Percentiles rank a stretch among this genome's conserved stretches.
These are phyloP conservation scores for Forbesichthys agassizii DNA, from an alignment of 2,113 vertebrate species.

Conservation along the genomic window DNA sequence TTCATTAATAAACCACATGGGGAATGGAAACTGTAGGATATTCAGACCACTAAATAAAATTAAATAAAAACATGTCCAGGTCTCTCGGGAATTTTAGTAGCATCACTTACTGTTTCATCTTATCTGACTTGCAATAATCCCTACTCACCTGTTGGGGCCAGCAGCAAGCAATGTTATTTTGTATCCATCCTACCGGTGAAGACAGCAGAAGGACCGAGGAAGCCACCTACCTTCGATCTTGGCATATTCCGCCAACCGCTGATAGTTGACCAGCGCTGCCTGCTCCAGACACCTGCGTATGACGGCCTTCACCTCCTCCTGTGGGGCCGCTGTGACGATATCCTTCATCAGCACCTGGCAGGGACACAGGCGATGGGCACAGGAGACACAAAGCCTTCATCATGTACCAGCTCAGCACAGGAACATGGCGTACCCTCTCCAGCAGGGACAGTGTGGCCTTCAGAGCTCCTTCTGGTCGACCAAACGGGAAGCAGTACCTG, in stretches of 20 bases:
- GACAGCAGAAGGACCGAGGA: background rate
- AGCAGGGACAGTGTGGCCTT: conserved; percentile 96
- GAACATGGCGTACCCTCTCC: conserved; percentile 82
- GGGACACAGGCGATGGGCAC: conserved; percentile 27
- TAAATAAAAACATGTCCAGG: too few relatives aligned
- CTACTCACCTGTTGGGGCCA: background rate
- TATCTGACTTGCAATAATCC: background rate
- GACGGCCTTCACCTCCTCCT: conserved; percentile 96
- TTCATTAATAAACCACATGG: too few relatives aligned
- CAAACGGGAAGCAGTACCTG: conserved; percentile 99
- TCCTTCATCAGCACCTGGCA: conserved; percentile 98
- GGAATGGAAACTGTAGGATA: too few relatives aligned
- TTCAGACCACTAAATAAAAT: too few relatives aligned
- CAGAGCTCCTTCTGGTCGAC: conserved; percentile 94
- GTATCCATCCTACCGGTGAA: background rate
- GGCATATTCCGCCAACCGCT: conserved; percentile 96
- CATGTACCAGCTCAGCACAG: too few relatives aligned
- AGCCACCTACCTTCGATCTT: conserved; percentile 94
- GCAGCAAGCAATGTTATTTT: background rate
- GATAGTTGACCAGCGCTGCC: conserved; percentile 97
- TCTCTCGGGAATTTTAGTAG: background rate
- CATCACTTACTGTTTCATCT: background rate
- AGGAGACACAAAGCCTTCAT: too few relatives aligned
- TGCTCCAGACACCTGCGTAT: conserved; percentile 98
- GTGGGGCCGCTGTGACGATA: conserved; percentile 93